Base-by-base conservation (phyloP, 2,113 vertebrate species). In the Campylomormyrus tamandua region DNA sequence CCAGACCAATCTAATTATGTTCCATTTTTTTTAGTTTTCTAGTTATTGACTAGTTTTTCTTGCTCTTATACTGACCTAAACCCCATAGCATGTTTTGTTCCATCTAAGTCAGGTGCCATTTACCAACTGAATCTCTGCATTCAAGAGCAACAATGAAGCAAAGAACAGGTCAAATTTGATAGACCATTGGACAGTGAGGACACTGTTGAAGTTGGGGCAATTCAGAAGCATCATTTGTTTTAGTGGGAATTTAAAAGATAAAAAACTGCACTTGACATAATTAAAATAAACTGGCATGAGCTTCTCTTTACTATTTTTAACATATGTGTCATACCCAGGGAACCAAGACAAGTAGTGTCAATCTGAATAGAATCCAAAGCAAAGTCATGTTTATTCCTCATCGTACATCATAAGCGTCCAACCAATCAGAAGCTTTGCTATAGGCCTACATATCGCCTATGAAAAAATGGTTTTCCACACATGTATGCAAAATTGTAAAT, bases 91-190 rank as follows among this genome's bases (percentile, higher is more conserved):
- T 45, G 4, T 39, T n/a, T 10, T 24, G 50, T 24, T n/a, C 46
- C 88, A n/a, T 83, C 46, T 27, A 11, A 83, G 70, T 89, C 88
- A 89, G 49, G 49, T 31, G 46, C 88, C 42, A 7, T n/a, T 89
- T 52, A 1, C 19, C 66, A 52, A 21, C 74, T 53, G 70, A 89
- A 89, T 83, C 17, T 74, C 70, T 15, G 15, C 50, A 83, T 89
- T 83, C 49, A 83, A 24, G 77, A 35, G 11, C 46, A 74, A 53
- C 31, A 52, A 83, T 53, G 48, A 89, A 89, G 42, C 50, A 27
- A 50, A n/a, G 52, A 10, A 45, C 74, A 45, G 77, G 49, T 74
- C 27, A 31, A 80, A 80, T 80, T 39, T 50, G 5, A 45, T 19
- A 35, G 70, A 19, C 87, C 24, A 10, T n/a, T 27, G 84, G 17